phyloP scores from a whole-genome alignment of 1,140 invertebrate species.

The Drosophila carrolli region DNA sequence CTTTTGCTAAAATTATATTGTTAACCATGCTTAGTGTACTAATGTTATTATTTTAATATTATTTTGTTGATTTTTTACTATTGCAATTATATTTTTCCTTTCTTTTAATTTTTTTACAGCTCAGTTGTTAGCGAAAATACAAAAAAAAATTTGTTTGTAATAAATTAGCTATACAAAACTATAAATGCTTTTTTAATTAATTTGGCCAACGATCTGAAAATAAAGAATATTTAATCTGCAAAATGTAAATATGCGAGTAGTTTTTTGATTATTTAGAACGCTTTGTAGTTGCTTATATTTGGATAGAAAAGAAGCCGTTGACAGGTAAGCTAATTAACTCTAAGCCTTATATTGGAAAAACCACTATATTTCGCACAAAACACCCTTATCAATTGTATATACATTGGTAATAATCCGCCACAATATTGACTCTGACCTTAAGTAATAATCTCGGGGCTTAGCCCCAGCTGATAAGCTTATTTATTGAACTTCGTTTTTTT shows the following conservation, averaged over 20 bases:
- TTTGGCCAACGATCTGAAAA: slow-evolving; percentile 33
- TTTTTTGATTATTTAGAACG: slow-evolving; percentile 26
- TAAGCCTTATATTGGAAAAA: neutral
- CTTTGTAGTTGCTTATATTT: slow-evolving; percentile 53
- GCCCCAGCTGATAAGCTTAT: slow-evolving; percentile 53
- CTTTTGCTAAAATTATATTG: slow-evolving; percentile 63
- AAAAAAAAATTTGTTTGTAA: slow-evolving; percentile 61
- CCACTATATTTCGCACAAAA: neutral
- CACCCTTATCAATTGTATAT: neutral
- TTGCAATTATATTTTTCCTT: slow-evolving; percentile 45
- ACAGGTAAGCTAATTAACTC: slow-evolving; percentile 40
- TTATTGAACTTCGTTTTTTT: slow-evolving; percentile 1
- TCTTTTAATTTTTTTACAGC: slow-evolving; percentile 68
- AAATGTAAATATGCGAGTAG: slow-evolving; percentile 28
- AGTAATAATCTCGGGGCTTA: slow-evolving; percentile 11
- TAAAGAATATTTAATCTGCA: slow-evolving; percentile 34
- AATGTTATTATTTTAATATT: slow-evolving; percentile 57
- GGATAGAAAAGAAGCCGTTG: neutral
- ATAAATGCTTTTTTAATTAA: slow-evolving; percentile 62
- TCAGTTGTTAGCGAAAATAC: slow-evolving; percentile 74
- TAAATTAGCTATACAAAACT: slow-evolving; percentile 66
- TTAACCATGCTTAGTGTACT: slow-evolving; percentile 65
- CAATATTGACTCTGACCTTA: slow-evolving; percentile 3
- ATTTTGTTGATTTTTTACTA: slow-evolving; percentile 60
- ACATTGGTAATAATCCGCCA: neutral